phyloP scores from a whole-genome alignment of 2,113 vertebrate genomes.

The Odocoileus virginianus region DNA sequence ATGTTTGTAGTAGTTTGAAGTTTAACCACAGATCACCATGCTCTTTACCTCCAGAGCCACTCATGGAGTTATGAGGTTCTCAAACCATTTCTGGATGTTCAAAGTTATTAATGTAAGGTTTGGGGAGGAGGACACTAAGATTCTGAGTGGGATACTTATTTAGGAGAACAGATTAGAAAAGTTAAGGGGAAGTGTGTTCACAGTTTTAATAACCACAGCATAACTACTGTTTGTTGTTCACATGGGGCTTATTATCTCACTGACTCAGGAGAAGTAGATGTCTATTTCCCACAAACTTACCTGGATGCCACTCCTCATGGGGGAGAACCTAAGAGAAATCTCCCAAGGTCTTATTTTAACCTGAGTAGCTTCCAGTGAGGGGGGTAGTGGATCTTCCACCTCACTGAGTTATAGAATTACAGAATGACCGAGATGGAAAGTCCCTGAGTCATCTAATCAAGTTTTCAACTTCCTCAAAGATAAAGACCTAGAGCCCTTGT shows the following conservation, averaged over 20 bases:
- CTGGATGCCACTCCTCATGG: neutral
- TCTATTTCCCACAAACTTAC: neutral
- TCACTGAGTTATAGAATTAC: neutral
- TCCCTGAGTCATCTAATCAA: neutral
- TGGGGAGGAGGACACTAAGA: neutral
- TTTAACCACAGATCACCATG: neutral
- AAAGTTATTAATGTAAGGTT: neutral
- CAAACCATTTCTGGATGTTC: neutral
- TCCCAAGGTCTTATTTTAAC: neutral
- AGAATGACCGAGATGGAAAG: neutral
- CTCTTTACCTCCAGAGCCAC: neutral
- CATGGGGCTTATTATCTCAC: neutral
- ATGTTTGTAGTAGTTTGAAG: neutral
- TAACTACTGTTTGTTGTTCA: neutral
- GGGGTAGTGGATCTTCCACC: too few species aligned
- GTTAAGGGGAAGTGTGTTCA: neutral
- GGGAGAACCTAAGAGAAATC: neutral
- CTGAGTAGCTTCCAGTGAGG: neutral
- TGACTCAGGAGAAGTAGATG: neutral
- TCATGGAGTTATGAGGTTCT: neutral
- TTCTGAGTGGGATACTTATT: neutral
- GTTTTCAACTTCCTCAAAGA: neutral
- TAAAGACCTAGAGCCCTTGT: neutral
- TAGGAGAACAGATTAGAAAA: neutral
- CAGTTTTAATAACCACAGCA: neutral